Evolutionary conservation across 1,140 invertebrate genomes (phyloP), one percentile per base, ranked within the genome.

Genomic region (Amyelois transitella): DNA sequence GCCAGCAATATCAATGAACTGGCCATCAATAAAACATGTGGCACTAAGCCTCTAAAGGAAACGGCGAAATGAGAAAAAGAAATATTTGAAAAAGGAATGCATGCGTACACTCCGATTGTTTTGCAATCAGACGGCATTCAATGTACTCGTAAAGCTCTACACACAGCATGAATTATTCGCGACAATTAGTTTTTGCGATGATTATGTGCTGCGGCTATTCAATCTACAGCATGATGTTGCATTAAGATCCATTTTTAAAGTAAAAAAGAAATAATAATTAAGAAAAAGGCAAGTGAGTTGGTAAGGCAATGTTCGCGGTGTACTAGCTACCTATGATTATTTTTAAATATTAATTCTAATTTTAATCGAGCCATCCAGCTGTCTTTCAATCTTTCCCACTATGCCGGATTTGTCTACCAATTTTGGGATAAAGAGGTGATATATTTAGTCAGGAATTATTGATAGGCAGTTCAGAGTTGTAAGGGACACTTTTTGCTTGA

Each of bases 1-100:
- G 82, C 72, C 73, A 78, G 75, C 70, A 83, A 87, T 87, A 87
- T 87, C 84, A 87, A 87, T 87, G 84, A 86, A 86, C 82, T 67
- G 78, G 64, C 83, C 82, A 87, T 87, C 84, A 87, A 87, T 87
- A 87, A 87, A 86, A 87, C 84, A 87, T 87, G 80, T 81, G 84
- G 81, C 81, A 80, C 69, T 74, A 64, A 73, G 81, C 84, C 84
- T 81, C 75, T 72, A 85, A 85, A 87, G 84, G 84, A 85, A 87
- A 81, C 77, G 69, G 75, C 79, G 80, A 87, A 84, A 86, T 74
- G 77, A 85, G 81, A 84, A 87, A 87, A 87, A 87, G 76, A 86
- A 87, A 78, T 81, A 87, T 86, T 86, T 78, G 72, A 82, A 84
- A 85, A 80, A 79, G 77, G 78, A 57, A 79, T 78, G 74, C 80